Conservation (phyloP, 2,888 invertebrate genomes). For the Eristalis arbustorum region DNA sequence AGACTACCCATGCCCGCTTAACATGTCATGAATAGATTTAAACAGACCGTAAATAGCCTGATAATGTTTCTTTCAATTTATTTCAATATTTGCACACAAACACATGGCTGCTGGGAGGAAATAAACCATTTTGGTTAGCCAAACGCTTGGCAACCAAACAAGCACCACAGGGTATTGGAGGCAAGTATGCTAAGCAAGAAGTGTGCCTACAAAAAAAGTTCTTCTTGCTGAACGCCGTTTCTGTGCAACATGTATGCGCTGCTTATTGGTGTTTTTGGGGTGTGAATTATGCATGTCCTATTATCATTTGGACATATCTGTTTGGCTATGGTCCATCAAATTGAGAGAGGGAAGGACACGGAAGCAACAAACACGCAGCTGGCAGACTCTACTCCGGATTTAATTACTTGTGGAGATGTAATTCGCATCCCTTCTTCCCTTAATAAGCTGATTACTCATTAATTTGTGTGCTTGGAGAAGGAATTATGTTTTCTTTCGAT, state of each 20-base stretch:
- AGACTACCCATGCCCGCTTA: not conserved
- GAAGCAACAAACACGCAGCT: constrained; percentile 34
- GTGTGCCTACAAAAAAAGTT: constrained; percentile 43
- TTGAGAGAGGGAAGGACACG: not conserved
- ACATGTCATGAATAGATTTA: constrained; percentile 69
- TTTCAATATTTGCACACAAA: constrained; percentile 69
- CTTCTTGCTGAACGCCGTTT: constrained; percentile 57
- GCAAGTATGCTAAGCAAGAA: constrained; percentile 13
- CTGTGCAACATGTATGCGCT: constrained; percentile 65
- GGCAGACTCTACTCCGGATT: constrained; percentile 41
- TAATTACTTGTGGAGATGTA: constrained; percentile 63
- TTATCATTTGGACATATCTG: not conserved
- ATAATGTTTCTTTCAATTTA: constrained; percentile 71
- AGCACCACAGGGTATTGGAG: constrained; percentile 16
- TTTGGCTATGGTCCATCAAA: constrained; percentile 61
- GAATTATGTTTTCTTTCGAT: not conserved
- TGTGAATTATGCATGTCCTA: constrained; percentile 53
- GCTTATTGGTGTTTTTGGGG: constrained; percentile 66
- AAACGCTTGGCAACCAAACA: constrained; percentile 65
- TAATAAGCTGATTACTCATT: constrained; percentile 22
- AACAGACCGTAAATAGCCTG: constrained; percentile 71
- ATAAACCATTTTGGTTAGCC: constrained; percentile 68
- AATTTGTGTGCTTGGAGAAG: constrained; percentile 9
- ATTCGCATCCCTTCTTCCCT: constrained; percentile 48
- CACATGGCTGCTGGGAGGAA: constrained; percentile 44